These are phyloP conservation scores for Camptogramma bilineatum DNA, from an alignment of 2,888 invertebrate genomes.

Conservation along the genomic window DNA sequence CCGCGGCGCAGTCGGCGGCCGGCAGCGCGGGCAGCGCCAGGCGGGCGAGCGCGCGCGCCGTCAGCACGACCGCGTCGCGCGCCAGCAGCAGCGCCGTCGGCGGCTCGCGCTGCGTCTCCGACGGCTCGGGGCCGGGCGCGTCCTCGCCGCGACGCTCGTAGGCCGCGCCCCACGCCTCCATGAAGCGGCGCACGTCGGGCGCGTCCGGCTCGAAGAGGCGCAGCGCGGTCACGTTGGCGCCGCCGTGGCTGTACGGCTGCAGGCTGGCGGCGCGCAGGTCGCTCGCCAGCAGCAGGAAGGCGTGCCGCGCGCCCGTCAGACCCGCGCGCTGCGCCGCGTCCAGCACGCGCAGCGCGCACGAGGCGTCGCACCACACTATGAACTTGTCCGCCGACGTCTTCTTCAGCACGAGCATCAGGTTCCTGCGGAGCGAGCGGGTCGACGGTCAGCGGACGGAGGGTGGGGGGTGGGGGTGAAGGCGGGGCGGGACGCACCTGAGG, in stretches of 20 bases:
- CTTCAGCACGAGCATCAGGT: conserved; percentile 71
- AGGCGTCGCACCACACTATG: conserved; percentile 68
- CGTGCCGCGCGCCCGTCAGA: conserved; percentile 67
- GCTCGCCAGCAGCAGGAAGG: conserved; percentile 66
- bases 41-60: conserved; percentile 50
- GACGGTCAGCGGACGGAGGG: background rate
- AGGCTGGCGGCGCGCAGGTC: conserved; percentile 69
- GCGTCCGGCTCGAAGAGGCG: conserved; percentile 68
- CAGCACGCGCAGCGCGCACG: conserved; percentile 67
- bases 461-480: too few species aligned
- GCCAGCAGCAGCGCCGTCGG: conserved; percentile 42
- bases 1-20: conserved; percentile 57
- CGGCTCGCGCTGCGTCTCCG: conserved; percentile 35
- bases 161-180: conserved; percentile 48
- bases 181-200: conserved; percentile 45
- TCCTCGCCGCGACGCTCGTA: conserved; percentile 34
- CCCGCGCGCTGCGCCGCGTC: conserved; percentile 76
- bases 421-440: conserved; percentile 46
- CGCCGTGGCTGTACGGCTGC: conserved; percentile 70
- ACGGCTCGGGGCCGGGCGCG: conserved; percentile 39
- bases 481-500: conserved; percentile 53
- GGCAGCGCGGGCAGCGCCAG: conserved; percentile 51
- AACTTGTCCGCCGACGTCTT: conserved; percentile 62
- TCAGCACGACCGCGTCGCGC: conserved; percentile 23
- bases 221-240: conserved; percentile 72